Evolutionary conservation across 1,140 invertebrate species (phyloP), one percentile per base, ranked within the genome.

Genomic region (Bombus terrestris): DNA sequence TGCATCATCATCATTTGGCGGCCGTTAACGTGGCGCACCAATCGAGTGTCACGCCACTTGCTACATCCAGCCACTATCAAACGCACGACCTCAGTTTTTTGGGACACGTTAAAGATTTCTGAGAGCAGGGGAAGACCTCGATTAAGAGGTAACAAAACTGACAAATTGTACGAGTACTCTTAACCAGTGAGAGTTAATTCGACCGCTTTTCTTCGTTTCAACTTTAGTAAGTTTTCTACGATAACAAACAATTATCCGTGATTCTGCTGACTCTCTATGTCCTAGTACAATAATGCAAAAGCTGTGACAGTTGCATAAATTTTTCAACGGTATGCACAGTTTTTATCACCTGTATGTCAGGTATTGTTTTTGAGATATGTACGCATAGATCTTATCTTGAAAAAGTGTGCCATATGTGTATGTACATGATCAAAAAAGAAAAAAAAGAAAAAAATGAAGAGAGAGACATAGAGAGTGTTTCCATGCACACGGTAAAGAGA

Each of bases 101-200:
- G 66, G 94, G 93, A 37, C 95, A 95, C 37, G 94, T 93, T 81
- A 95, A 95, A 92, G 94, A 95, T 91, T 95, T 95, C 94, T 95
- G 94, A 95, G 93, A 93, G 76, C 89, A 90, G 91, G 89, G 86
- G 80, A 92, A 87, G 59, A 87, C 89, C 93, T 94, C 92, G 81
- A 81, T 81, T 1, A 92, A 92, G 91, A 94, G 93, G 92, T 93
- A 92, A 91, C 91, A 84, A 80, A 80, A 69, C 53, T 76, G 79
- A 89, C 47, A 91, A 53, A 73, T 81, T 81, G 81, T 69, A 59
- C 37, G 66, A 87, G 64, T 59, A 66, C 75, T 84, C 32, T 32
- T 83, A 68, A 41, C 5, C 68, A 39, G 43, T 53, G 62, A 76
- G 28, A 81, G 37, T 86, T 66, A 47, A 57, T 15, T 32, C 57